Conservation (phyloP, 2,888 invertebrate genomes). For the Tribolium freemani region DNA sequence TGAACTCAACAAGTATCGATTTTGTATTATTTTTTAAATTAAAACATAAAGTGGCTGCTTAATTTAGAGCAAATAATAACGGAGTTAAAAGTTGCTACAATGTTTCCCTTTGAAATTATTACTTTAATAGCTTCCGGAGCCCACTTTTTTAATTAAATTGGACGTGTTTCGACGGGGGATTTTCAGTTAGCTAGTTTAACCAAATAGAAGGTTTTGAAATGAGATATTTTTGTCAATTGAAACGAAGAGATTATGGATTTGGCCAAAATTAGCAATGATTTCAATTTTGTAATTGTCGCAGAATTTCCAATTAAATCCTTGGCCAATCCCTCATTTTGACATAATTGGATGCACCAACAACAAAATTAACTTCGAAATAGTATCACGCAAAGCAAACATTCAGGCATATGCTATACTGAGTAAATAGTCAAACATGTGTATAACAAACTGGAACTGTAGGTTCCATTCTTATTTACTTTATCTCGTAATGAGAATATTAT, state of each 20-base stretch:
- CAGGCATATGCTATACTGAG: slow-evolving; percentile 6
- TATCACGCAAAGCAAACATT: slow-evolving; percentile 33
- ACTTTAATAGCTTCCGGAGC: too few relatives aligned
- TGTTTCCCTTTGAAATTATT: too few relatives aligned
- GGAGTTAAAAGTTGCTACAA: too few relatives aligned
- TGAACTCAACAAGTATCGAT: too few relatives aligned
- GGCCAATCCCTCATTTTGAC: slow-evolving; percentile 3
- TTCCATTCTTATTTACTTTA: slow-evolving; percentile 21
- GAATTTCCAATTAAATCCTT: slow-evolving; percentile 17
- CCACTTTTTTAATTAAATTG: too few relatives aligned
- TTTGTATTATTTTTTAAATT: neutral
- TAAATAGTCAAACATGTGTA: slow-evolving; percentile 9
- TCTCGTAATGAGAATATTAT: slow-evolving; percentile 21
- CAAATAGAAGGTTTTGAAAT: neutral
- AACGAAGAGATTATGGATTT: neutral
- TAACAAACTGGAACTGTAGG: slow-evolving; percentile 12
- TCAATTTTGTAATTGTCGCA: slow-evolving; percentile 13
- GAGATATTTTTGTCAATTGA: neutral
- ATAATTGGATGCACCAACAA: slow-evolving; percentile 39
- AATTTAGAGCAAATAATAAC: too few relatives aligned
- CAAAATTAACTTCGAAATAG: slow-evolving; percentile 26
- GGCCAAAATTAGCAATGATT: neutral
- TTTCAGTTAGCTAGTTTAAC: too few relatives aligned
- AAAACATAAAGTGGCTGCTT: neutral
- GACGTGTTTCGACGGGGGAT: too few relatives aligned